Conservation (phyloP, 1,140 invertebrate genomes). For the Hestina assimilis region DNA sequence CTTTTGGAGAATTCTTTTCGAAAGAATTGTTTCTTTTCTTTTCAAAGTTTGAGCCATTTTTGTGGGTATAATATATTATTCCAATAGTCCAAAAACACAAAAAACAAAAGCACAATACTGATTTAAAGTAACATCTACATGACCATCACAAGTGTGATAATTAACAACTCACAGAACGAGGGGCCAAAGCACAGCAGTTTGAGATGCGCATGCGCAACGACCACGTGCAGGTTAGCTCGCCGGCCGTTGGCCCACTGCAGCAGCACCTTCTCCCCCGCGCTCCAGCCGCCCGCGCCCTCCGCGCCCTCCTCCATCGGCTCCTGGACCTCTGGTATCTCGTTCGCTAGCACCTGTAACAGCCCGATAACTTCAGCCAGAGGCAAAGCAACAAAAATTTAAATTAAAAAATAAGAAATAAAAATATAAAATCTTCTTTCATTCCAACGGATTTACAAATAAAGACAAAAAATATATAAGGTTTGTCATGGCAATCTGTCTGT, state of each 20-base stretch:
- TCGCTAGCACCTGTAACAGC: conserved; percentile 20
- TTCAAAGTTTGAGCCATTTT: too few species aligned
- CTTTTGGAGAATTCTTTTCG: too few species aligned
- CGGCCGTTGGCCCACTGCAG: conserved; percentile 93
- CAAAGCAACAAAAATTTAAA: too few species aligned
- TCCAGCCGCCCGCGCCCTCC: conserved; percentile 79
- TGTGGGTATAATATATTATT: too few species aligned
- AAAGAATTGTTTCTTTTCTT: too few species aligned
- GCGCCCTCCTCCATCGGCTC: conserved; percentile 18
- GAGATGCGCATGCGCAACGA: conserved; percentile 96
- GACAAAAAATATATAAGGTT: too few species aligned
- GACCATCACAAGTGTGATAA: background rate
- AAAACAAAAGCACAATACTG: background rate
- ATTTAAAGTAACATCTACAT: background rate
- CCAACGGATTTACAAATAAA: too few species aligned
- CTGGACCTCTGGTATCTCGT: conserved; percentile 7
- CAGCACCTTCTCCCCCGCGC: conserved; percentile 74
- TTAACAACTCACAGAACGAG: conserved; percentile 61
- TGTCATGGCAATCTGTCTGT: too few species aligned
- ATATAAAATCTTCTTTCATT: too few species aligned
- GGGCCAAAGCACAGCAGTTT: conserved; percentile 92
- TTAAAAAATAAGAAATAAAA: too few species aligned
- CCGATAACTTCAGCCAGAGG: too few species aligned
- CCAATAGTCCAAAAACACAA: too few species aligned
- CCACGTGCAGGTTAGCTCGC: conserved; percentile 90